Base-by-base conservation (phyloP, 2,888 invertebrate genomes). In the Nowickia ferox region DNA sequence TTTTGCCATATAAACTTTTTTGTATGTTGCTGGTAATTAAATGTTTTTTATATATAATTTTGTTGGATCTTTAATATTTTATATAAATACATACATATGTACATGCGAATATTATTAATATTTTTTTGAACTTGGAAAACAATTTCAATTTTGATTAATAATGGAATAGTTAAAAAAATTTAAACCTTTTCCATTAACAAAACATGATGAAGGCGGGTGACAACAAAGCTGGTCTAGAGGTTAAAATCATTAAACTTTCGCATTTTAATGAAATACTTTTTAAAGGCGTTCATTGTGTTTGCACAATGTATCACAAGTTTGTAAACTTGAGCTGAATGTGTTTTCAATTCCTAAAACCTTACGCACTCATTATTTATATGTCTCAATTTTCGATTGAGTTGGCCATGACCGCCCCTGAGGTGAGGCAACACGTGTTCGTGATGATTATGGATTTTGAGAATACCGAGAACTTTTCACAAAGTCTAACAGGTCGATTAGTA, bases 1-100 rank as follows among this genome's bases (percentile, higher is more conserved):
- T 68, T 77, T 59, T 19, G 57, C 17, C 48, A 68, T 46, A 42
- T 68, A 57, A 40, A 48, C 40, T 59, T 77, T n/a, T 77, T 48
- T 53, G n/a, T 19, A 48, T 6, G 6, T 6, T 30, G 30, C 30
- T 30, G 30, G 40, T 44, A 68, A 59, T 69, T 59, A 69, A 61
- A 59, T 22, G 15, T 51, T 61, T 61, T 17, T 13, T 63, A n/a
- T 53, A n/a, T 55, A 30, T 40, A 22, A 51, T 74, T 61, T 63
- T 61, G 48, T 40, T 48, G 22, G 19, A 19, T 38, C n/a, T 17
- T 38, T 57, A 44, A 22, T n/a, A 9, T 57, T n/a, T 30, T 30
- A 30, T 30, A 30, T 30, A 30, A 5, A 6, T 30, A 30, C 30
- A 30, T 30, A 30, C 30, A 30, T 30, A n/a, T n/a, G n/a, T n/a